A percentile compares a stretch with the other conserved stretches of the same genome.
Conservation (phyloP, 2,113 vertebrate species). For the Grus americana region DNA sequence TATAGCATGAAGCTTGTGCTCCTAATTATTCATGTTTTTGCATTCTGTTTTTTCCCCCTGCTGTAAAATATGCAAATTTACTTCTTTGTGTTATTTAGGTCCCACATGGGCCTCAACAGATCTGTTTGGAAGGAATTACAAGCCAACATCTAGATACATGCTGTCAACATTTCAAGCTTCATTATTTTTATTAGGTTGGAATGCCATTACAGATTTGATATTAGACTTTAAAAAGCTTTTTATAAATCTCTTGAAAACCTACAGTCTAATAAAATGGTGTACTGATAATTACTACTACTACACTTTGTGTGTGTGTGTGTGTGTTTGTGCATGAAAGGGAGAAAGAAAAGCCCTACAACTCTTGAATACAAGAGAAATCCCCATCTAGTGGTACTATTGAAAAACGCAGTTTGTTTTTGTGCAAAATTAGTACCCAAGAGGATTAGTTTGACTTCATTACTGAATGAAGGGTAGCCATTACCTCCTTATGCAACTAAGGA, state of each 20-base stretch:
- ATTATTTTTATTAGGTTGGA: constrained; percentile 71
- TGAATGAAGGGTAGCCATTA: constrained; percentile 69
- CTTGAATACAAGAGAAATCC: constrained; percentile 63
- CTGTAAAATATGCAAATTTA: constrained; percentile 74
- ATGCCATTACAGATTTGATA: constrained; percentile 69
- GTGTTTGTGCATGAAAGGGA: background rate
- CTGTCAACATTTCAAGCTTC: constrained; percentile 68
- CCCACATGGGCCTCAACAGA: constrained; percentile 59
- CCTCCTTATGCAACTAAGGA: constrained; percentile 59
- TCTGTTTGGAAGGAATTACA: constrained; percentile 66
- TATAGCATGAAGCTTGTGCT: constrained; percentile 69
- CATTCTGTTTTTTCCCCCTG: constrained; percentile 67
- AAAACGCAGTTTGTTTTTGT: constrained; percentile 81
- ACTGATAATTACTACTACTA: constrained; percentile 64
- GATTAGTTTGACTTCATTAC: constrained; percentile 73
- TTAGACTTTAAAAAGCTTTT: constrained; percentile 72
- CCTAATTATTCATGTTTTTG: constrained; percentile 69
- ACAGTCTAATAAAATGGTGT: constrained; percentile 67
- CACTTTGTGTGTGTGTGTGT: background rate
- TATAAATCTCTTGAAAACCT: constrained; percentile 64
- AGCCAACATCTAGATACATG: constrained; percentile 57
- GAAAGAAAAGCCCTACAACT: constrained; percentile 25
- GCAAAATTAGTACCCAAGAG: constrained; percentile 73
- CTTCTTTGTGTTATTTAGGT: constrained; percentile 68
- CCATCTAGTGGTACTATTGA: constrained; percentile 74